Base-by-base conservation (phyloP, 2,888 invertebrate species). In the Perizoma affinitatum region DNA sequence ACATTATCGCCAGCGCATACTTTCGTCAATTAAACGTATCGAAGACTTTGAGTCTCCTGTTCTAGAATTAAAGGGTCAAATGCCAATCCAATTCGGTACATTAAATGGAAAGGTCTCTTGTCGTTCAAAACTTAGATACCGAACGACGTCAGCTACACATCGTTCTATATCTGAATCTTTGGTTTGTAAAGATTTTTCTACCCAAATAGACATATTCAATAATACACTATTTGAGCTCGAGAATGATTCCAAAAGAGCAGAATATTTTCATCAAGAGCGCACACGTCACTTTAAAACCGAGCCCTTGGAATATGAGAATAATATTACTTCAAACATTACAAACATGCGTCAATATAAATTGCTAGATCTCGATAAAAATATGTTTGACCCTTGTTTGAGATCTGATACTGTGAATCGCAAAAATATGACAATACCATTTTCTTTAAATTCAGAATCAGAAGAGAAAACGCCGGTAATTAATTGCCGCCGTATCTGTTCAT, bases 11-110 rank as follows among this genome's bases (percentile, higher is more conserved):
- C 44, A 56, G 22, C 22, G 22, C n/a, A 55, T 55, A 45, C 48
- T 43, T 41, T 58, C 62, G 4, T 44, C 52, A 52, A 48, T 53
- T 34, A 44, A 61, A 22, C 44, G 45, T 36, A 53, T 57, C 10
- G 61, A 61, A 53, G 10, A 45, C 7, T 48, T 43, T 44, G 52
- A 56, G 36, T 56, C 56, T 40, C 56, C 61, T 46, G 57, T 57
- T 42, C 41, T 56, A 8, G 11, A 57, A 35, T 45, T 49, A 40
- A 48, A 53, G 46, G 10, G 48, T 38, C 53, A 43, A 34, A 0
- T 8, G 10, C 42, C 54, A 41, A 45, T 3, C 8, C 42, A 50
- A 46, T 40, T 22, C 6, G 41, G 34, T 11, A 38, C 7, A 5
- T n/a, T 40, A 0, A 48, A 53, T 44, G 7, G 34, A n/a, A 50